Percentiles rank a stretch among this genome's conserved stretches.
Conservation (phyloP, 2,797 vertebrate genomes). For the Zalophus californianus region DNA sequence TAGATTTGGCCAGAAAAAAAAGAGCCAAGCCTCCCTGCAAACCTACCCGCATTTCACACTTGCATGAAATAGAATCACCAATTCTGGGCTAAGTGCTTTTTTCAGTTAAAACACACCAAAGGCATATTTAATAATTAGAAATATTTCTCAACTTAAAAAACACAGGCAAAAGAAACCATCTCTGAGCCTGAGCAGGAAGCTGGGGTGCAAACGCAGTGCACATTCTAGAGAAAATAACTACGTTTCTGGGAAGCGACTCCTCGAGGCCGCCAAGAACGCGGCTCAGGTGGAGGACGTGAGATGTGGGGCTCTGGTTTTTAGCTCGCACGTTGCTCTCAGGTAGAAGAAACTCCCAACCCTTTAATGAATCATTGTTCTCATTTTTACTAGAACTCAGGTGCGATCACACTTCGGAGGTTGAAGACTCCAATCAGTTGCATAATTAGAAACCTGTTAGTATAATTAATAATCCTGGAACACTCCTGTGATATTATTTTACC, state of each 20-base stretch:
- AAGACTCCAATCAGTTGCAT: background rate
- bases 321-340: accelerated
- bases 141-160: background rate
- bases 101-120: background rate
- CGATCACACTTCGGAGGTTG: background rate
- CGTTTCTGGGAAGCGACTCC: background rate
- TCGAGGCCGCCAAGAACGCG: accelerated
- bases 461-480: too few relatives aligned
- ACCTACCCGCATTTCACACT: accelerated
- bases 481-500: background rate
- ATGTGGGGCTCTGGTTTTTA: background rate
- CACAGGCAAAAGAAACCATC: background rate
- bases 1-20: too few relatives aligned
- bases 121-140: background rate
- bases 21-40: background rate
- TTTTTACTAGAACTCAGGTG: background rate
- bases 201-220: too few relatives aligned
- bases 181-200: background rate
- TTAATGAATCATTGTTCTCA: background rate
- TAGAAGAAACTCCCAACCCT: background rate
- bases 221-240: background rate
- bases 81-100: too few relatives aligned
- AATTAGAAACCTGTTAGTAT: background rate
- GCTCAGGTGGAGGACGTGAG: accelerated
- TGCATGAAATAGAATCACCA: accelerated